phyloP scores from a whole-genome alignment of 2,797 vertebrate species.

The Bradypodion pumilum region DNA sequence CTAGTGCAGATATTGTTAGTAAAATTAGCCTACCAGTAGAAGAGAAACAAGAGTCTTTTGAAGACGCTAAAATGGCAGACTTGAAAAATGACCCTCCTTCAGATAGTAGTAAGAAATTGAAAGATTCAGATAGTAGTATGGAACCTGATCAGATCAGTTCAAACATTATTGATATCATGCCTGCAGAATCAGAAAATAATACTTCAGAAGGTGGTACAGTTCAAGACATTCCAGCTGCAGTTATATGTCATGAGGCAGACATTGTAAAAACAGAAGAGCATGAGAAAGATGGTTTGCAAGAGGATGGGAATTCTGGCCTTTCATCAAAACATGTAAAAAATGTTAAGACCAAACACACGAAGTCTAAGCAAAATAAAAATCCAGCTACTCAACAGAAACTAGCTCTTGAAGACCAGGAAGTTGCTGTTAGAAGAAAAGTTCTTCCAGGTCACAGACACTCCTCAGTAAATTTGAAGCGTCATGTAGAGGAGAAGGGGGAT shows the following conservation, averaged over 20 bases:
- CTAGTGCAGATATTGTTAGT: slow-evolving; percentile 44
- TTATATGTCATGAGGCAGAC: slow-evolving; percentile 48
- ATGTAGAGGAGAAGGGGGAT: slow-evolving; percentile 70
- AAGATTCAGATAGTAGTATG: slow-evolving; percentile 45
- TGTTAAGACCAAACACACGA: slow-evolving; percentile 62
- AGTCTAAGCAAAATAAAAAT: slow-evolving; percentile 68
- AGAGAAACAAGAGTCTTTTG: slow-evolving; percentile 48
- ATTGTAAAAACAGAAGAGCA: slow-evolving; percentile 49
- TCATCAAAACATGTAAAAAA: slow-evolving; percentile 70
- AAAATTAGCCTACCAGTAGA: slow-evolving; percentile 58
- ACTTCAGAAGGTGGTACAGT: slow-evolving; percentile 55
- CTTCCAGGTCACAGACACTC: slow-evolving; percentile 68
- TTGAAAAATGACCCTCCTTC: slow-evolving; percentile 40
- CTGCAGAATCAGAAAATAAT: slow-evolving; percentile 60
- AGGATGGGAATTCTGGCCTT: slow-evolving; percentile 54
- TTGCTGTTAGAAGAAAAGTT: slow-evolving; percentile 72
- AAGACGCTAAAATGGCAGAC: slow-evolving; percentile 43
- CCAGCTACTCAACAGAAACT: slow-evolving; percentile 60
- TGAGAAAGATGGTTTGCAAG: slow-evolving; percentile 54
- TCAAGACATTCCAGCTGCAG: slow-evolving; percentile 57
- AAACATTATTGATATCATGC: slow-evolving; percentile 49
- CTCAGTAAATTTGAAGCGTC: slow-evolving; percentile 78
- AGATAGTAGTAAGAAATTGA: slow-evolving; percentile 49
- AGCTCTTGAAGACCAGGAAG: slow-evolving; percentile 53
- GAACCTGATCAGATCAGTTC: slow-evolving; percentile 61